Conservation (phyloP, 2,797 vertebrate species). For the Gallirallus australis region DNA sequence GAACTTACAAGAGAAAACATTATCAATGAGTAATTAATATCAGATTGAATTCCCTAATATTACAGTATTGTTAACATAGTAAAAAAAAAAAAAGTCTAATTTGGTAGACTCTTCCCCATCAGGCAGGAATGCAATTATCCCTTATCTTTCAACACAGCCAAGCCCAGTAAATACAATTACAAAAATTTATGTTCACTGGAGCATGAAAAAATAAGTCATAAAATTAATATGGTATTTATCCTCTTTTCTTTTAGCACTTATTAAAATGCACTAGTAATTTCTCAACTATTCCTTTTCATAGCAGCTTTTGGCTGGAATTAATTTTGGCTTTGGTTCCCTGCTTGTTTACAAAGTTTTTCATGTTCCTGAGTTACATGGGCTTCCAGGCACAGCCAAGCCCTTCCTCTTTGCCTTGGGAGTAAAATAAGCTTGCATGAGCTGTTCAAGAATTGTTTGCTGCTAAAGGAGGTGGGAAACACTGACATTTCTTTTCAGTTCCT, state of each 20-base stretch:
- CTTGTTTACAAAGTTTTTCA: background rate
- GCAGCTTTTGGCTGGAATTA: slow-evolving; percentile 17
- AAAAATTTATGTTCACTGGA: slow-evolving; percentile 73
- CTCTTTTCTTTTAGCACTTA: slow-evolving; percentile 67
- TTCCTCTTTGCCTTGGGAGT: background rate
- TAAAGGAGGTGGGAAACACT: background rate
- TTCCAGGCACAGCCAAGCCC: background rate
- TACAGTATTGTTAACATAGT: slow-evolving; percentile 74
- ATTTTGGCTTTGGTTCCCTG: background rate
- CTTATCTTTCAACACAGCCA: slow-evolving; percentile 80
- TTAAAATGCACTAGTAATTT: slow-evolving; percentile 68
- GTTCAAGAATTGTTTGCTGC: background rate
- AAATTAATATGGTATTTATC: slow-evolving; percentile 79
- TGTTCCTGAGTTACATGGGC: background rate
- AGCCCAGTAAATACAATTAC: slow-evolving; percentile 82
- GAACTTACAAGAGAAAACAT: background rate
- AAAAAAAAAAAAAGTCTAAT: slow-evolving; percentile 37
- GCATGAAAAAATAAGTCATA: slow-evolving; percentile 70
- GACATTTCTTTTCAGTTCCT: fast-evolving
- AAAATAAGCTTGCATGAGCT: background rate
- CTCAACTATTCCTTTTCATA: slow-evolving; percentile 23
- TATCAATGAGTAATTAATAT: slow-evolving; percentile 33
- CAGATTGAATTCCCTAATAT: slow-evolving; percentile 65
- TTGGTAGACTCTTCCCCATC: slow-evolving; percentile 58
- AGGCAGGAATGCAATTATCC: slow-evolving; percentile 78